phyloP scores from a whole-genome alignment of 1,140 invertebrate genomes.

The Mycetomoellerius zeteki region DNA sequence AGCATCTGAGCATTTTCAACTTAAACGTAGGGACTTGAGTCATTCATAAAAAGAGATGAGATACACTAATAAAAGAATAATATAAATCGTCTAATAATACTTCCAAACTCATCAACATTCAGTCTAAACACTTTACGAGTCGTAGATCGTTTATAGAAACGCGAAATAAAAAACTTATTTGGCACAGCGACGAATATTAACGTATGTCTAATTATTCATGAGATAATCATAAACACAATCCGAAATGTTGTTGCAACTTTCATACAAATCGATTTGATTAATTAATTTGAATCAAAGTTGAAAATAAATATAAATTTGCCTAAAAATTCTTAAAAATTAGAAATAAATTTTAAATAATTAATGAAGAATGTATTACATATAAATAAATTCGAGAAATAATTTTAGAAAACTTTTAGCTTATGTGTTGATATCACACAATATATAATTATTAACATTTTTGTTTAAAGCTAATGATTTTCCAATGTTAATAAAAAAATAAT shows the following conservation, averaged over 20 bases:
- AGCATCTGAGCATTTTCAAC: slow-evolving; percentile 64
- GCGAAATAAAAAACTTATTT: slow-evolving; percentile 61
- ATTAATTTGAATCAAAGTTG: no score
- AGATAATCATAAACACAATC: slow-evolving; percentile 32
- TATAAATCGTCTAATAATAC: slow-evolving; percentile 66
- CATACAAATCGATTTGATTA: slow-evolving; percentile 14
- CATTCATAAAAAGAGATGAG: slow-evolving; percentile 27
- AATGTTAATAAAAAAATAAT: slow-evolving; percentile 25
- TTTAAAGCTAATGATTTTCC: background rate
- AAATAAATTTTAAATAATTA: background rate
- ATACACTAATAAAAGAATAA: slow-evolving; percentile 42
- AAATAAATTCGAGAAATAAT: background rate
- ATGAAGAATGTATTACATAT: background rate
- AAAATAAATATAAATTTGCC: background rate
- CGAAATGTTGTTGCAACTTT: background rate
- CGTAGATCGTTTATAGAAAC: slow-evolving; percentile 20
- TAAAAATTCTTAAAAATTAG: background rate
- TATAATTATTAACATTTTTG: slow-evolving; percentile 19
- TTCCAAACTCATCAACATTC: slow-evolving; percentile 63
- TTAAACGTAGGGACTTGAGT: slow-evolving; percentile 31
- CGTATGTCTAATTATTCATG: slow-evolving; percentile 46
- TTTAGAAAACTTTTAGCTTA: background rate
- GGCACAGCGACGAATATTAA: slow-evolving; percentile 69
- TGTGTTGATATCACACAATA: background rate
- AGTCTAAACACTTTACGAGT: slow-evolving; percentile 57